Conservation (phyloP, 2,888 invertebrate species). For the Hirtodrosophila duncani region DNA sequence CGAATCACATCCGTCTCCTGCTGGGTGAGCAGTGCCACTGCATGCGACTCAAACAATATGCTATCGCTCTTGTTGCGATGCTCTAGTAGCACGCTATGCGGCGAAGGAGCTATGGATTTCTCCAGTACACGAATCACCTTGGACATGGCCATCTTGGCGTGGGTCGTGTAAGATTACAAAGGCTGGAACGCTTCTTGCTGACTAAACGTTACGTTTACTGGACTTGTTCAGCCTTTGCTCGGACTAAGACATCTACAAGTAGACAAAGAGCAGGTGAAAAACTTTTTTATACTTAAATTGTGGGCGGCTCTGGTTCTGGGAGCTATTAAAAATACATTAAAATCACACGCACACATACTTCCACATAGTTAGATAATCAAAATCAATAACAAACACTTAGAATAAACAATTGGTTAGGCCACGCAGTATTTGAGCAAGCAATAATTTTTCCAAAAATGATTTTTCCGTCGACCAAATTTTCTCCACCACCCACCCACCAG, state of each 20-base stretch:
- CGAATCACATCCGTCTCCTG: slow-evolving; percentile 94
- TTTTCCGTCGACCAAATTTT: slow-evolving; percentile 34
- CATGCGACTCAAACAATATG: slow-evolving; percentile 94
- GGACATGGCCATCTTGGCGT: slow-evolving; percentile 90
- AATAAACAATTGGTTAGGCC: slow-evolving; percentile 36
- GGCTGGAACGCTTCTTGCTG: not conserved
- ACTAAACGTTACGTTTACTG: slow-evolving; percentile 1
- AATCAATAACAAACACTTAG: slow-evolving; percentile 28
- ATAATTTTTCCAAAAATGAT: slow-evolving; percentile 10
- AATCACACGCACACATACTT: not conserved
- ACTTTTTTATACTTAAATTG: no score
- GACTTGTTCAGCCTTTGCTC: not conserved
- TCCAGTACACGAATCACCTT: slow-evolving; percentile 94
- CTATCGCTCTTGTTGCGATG: slow-evolving; percentile 92
- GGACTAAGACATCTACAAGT: slow-evolving; percentile 52
- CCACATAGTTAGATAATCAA: no score
- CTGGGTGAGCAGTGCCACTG: slow-evolving; percentile 83
- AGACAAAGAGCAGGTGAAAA: slow-evolving; percentile 13
- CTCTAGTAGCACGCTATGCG: slow-evolving; percentile 93
- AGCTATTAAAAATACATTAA: slow-evolving; percentile 4
- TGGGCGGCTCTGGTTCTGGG: slow-evolving; percentile 8
- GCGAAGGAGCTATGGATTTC: slow-evolving; percentile 90
- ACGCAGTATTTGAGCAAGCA: not conserved
- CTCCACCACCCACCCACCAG: no score
- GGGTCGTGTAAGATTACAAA: not conserved